Evolutionary conservation across 2,113 vertebrate genomes (phyloP).

Genomic region (Aramus guarauna): DNA sequence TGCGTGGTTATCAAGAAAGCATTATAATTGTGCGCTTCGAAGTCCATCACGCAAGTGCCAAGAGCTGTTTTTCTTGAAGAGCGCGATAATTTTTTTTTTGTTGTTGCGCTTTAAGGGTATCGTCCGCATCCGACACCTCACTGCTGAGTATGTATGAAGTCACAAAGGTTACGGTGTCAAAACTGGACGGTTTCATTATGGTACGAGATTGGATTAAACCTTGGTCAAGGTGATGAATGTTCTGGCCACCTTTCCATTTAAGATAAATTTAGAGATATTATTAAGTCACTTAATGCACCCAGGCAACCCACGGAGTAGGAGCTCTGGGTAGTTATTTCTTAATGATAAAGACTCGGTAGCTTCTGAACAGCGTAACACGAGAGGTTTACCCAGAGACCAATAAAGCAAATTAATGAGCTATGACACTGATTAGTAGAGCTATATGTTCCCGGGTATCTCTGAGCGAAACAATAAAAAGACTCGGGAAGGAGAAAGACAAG

Average conservation of each 20-base stretch:
- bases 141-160: neutral
- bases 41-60: fast-evolving
- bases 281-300: neutral
- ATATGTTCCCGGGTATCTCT: neutral
- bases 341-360: neutral
- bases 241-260: neutral
- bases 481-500: neutral
- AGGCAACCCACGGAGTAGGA: neutral
- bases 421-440: conserved; percentile 19
- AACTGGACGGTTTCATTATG: neutral
- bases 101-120: neutral
- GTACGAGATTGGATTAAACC: neutral
- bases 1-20: neutral
- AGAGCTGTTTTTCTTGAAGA: too few species aligned
- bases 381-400: neutral
- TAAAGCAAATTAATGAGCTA: conserved; percentile 30
- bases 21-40: neutral
- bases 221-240: neutral
- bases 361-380: neutral
- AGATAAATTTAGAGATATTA: neutral
- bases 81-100: fast-evolving
- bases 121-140: fast-evolving
- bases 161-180: neutral
- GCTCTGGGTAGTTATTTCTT: neutral
- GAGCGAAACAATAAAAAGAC: neutral